phyloP scores from a whole-genome alignment of 2,888 invertebrate genomes.

The Conchocele bisecta region DNA sequence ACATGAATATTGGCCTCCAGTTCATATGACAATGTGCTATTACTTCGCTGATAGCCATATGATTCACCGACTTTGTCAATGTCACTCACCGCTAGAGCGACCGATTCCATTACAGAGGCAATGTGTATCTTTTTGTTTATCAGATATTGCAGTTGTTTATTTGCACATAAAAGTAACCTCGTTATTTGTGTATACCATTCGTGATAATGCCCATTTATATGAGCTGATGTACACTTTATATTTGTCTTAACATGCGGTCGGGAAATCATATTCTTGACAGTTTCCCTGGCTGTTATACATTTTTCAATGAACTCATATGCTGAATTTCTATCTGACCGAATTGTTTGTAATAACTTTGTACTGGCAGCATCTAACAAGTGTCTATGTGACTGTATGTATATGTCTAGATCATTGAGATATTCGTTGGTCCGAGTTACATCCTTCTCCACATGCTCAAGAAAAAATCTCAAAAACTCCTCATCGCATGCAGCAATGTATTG shows the following conservation, averaged over 20 bases:
- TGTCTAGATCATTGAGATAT: conserved; percentile 59
- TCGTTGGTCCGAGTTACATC: conserved; percentile 63
- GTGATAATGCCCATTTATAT: conserved; percentile 58
- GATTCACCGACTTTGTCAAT: conserved; percentile 51
- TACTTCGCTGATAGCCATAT: conserved; percentile 54
- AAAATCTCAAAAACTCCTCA: conserved; percentile 59
- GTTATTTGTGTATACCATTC: conserved; percentile 69
- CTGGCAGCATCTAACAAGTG: conserved; percentile 34
- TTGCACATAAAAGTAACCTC: conserved; percentile 56
- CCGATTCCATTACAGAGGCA: conserved; percentile 75
- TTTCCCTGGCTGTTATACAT: conserved; percentile 67
- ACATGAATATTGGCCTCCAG: conserved; percentile 57
- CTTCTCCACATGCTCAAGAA: conserved; percentile 66
- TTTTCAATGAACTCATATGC: conserved; percentile 53
- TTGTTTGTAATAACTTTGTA: conserved; percentile 30
- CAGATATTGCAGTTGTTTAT: conserved; percentile 63
- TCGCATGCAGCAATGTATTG: conserved; percentile 58
- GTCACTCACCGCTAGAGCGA: conserved; percentile 59
- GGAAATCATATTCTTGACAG: conserved; percentile 68
- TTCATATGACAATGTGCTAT: conserved; percentile 49
- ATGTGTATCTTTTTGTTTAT: conserved; percentile 72
- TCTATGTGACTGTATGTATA: conserved; percentile 63
- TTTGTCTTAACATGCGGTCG: conserved; percentile 51
- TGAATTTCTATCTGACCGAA: conserved; percentile 60
- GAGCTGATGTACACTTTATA: conserved; percentile 47